Evolutionary conservation across 2,797 vertebrate genomes (phyloP).

Genomic region (Geotrypetes seraphini): DNA sequence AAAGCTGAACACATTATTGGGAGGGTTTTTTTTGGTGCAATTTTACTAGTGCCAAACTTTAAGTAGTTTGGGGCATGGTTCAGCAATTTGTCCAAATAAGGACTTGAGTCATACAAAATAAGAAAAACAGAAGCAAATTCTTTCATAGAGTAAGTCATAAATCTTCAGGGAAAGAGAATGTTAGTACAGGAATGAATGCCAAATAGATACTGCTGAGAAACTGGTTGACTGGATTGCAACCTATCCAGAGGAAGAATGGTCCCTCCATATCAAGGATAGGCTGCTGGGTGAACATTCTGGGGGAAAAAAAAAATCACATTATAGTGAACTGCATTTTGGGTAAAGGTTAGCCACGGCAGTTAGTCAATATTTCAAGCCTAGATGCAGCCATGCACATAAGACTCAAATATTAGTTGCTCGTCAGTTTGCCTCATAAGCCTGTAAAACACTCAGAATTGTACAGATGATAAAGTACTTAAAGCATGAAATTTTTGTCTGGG

Average conservation of each 20-base stretch:
- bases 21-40: constrained; percentile 20
- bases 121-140: constrained; percentile 1
- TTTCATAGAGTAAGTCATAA: background rate
- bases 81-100: constrained; percentile 44
- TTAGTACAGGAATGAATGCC: background rate
- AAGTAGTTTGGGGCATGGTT: constrained; percentile 34
- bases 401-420: too few relatives aligned
- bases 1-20: constrained; percentile 20
- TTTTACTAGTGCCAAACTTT: constrained; percentile 36
- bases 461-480: too few relatives aligned
- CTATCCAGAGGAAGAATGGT: background rate
- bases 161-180: constrained; percentile 4
- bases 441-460: too few relatives aligned
- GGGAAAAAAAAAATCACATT: background rate
- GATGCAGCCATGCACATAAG: too few relatives aligned
- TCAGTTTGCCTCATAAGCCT: too few relatives aligned
- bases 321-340: background rate
- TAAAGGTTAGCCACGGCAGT: too few relatives aligned
- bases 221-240: background rate
- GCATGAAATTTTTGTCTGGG: too few relatives aligned
- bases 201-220: constrained; percentile 1
- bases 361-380: too few relatives aligned
- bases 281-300: background rate
- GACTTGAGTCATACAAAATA: constrained; percentile 24
- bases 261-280: background rate